Base-by-base conservation (phyloP, 2,797 vertebrate genomes). In the Saxicola maurus region DNA sequence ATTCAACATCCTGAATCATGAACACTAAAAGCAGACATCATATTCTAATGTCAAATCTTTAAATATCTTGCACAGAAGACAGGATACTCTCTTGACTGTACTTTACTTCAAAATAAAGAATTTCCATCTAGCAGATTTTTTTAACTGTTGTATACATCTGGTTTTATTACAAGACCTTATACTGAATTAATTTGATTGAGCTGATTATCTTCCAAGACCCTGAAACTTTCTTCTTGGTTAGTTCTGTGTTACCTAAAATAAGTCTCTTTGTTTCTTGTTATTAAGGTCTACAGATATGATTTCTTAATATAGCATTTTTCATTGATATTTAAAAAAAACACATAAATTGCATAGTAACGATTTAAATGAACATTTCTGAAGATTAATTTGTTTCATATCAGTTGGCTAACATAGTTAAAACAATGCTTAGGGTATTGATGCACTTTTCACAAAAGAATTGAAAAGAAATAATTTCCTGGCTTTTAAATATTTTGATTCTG, bases 281-380 rank as follows among this genome's bases (percentile, higher is more conserved):
- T 6, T 40, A 55, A 38, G 6, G 6, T 43, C 8, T 37, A 31
- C 4, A 23, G 59, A 16, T 40, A 6, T 52, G 16, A 25, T 66
- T 40, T 65, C 33, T 13, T 74, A 55, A 7, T 10, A 30, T 2
- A 72, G 0, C 0, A 11, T 55, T 82, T 80, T 77, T 77, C 8
- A 48, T 5, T 66, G 2, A 43, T 49, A 19, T 48, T 9, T 35
- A 23, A 62, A 66, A 59, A 46, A 73, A 57, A 3, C 3, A 55
- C 9, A 73, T 28, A 38, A 42, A 38, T 15, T 55, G 2, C 3
- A 37, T 7, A 61, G 1, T 10, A 56, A 38, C 4, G 0, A 45
- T 61, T 75, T 72, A 46, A 82, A 76, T 38, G 0, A 62, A 46
- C 23, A 48, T 11, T 67, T 77, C 31, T 60, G 20, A 71, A 40